Evolutionary conservation across 2,888 invertebrate genomes (phyloP), one percentile per base, ranked within the genome.

Genomic region (Cataglyphis rosenhaueri): DNA sequence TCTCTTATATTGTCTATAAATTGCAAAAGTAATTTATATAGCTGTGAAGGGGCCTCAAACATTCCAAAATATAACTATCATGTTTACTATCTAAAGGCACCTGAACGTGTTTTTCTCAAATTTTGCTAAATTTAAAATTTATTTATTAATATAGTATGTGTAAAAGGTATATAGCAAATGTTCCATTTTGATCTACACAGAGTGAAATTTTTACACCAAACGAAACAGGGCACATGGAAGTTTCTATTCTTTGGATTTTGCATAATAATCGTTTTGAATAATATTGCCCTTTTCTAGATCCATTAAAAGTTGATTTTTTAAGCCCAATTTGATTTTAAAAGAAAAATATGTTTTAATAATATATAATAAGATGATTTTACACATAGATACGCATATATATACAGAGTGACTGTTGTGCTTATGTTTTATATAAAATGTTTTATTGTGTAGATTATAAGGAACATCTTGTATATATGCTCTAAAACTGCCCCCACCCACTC

Each of bases 1-100:
- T 93, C 91, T 93, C 89, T 88, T 85, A 91, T 91, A 91, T 92
- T 92, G 90, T 91, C 90, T 91, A 92, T 91, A 87, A 88, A 89
- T 86, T 88, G 66, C 32, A 83, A 57, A 76, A 83, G 29, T 74
- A 85, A 82, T 62, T 48, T 84, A 84, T 65, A 83, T 87, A 85
- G 79, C 85, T 79, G 83, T 32, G 9, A 82, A 85, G 78, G 70
- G 81, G 81, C 78, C 78, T 78, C 71, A 71, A 66, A 75, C 70
- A 86, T 89, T 88, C 86, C 84, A 83, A 81, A 66, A 81, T 86
- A 62, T 82, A 65, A 55, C 38, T 25, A 44, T 86, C 61, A 70
- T 59, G 38, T 70, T 84, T 70, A 66, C 21, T 73, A 81, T 83
- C 74, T 74, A 79, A 87, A 57, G 64, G 81, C 84, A 84, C 76